Conservation (phyloP, 1,140 invertebrate genomes). For the Brachionus calyciflorus region DNA sequence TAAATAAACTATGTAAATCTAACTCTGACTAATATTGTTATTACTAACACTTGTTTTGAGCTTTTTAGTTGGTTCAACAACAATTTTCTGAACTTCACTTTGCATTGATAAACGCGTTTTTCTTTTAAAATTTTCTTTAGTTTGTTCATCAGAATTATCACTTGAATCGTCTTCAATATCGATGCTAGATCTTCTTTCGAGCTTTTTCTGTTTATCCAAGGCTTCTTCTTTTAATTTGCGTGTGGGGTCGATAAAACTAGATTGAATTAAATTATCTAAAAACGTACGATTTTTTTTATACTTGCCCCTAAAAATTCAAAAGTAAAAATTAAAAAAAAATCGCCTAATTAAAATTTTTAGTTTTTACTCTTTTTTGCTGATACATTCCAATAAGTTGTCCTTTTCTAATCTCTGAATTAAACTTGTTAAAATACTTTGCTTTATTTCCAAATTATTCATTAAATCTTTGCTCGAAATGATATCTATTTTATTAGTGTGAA, state of each 20-base stretch:
- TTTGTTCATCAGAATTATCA: background rate
- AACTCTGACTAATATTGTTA: background rate
- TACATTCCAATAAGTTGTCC: background rate
- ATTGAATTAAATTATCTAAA: background rate
- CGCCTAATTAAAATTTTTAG: background rate
- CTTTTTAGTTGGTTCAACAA: background rate
- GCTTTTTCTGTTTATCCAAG: background rate
- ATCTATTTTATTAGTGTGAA: background rate
- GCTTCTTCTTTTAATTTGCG: background rate
- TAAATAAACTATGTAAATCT: background rate
- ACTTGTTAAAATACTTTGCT: background rate
- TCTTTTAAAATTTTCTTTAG: background rate
- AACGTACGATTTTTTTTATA: background rate
- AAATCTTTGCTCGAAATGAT: background rate
- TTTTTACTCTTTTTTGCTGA: slow-evolving; percentile 11
- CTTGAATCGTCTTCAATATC: background rate
- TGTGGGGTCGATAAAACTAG: background rate
- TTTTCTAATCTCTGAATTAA: slow-evolving; percentile 9
- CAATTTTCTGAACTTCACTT: background rate
- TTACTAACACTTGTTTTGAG: slow-evolving; percentile 22
- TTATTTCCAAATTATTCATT: background rate
- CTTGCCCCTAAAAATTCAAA: background rate
- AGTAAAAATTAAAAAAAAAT: background rate
- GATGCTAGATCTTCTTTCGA: background rate
- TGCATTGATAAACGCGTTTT: too few relatives aligned